Evolutionary conservation across 2,888 invertebrate species (phyloP), one percentile per base, ranked within the genome.

Genomic region (Aspidiotus destructor): DNA sequence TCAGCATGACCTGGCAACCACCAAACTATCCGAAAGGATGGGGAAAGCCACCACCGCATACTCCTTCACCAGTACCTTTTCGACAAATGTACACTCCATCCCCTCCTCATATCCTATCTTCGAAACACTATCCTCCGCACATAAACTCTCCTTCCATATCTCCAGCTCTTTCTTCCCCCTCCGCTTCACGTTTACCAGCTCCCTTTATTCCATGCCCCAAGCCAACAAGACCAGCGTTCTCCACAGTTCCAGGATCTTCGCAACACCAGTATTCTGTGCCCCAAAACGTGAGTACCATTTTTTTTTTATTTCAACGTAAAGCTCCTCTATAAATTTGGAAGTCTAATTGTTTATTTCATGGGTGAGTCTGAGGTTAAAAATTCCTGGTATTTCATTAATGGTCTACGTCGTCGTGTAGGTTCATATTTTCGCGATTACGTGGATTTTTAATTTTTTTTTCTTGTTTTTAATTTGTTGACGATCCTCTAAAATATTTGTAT

Each of bases 191-290:
- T 54, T 71, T 71, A 9, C 71, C 73, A 72, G 79, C 81, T 0
- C 79, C 79, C 8, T 81, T 78, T 72, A 81, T 85, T 75, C 83
- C 87, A 75, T 81, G 87, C 73, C 86, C 86, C 13, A 78, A 85
- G 73, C 86, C 86, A 5, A 79, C 85, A 71, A 85, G 85, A 85
- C 85, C 85, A 53, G 76, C 79, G 48, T 63, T 69, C 7, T 65
- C 64, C 13, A 60, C 70, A 9, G 11, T 58, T 58, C n/a, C 48
- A 48, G 58, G 57, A 17, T 16, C n/a, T 17, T 15, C 15, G 10
- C 52, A 40, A 60, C 10, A 41, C 52, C 28, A 28, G 28, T 28
- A 28, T 28, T 3, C 28, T 28, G 28, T 28, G 28, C 28, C 28
- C 28, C 28, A 28, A 28, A 1, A 17, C 5, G 28, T 57, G 7